phyloP scores from a whole-genome alignment of 2,113 vertebrate species.

The Plecturocebus donacophilus region DNA sequence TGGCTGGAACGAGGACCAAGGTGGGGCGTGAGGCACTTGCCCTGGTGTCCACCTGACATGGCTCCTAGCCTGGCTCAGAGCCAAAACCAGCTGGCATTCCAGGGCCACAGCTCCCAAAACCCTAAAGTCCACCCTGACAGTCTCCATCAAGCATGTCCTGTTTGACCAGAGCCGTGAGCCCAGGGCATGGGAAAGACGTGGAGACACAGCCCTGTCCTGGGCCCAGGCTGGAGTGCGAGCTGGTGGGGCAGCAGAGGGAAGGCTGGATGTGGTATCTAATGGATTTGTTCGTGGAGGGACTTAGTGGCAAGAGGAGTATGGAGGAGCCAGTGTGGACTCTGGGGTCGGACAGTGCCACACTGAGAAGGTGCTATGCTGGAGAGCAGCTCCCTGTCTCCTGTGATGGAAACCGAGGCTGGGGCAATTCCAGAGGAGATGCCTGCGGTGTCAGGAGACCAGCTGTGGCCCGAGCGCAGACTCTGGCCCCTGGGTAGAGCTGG shows the following conservation, averaged over 20 bases:
- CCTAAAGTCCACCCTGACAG: no score
- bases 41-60: neutral
- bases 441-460: no score
- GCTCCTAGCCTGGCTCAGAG: neutral
- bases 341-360: neutral
- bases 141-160: neutral
- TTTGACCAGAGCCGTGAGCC: neutral
- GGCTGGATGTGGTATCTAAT: fast-evolving
- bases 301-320: no score
- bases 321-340: no score
- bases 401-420: neutral
- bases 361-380: neutral
- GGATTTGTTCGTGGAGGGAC: neutral
- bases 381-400: neutral
- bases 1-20: neutral
- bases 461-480: neutral
- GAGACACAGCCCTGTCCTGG: no score
- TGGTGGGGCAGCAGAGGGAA: no score
- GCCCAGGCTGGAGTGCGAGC: neutral
- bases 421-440: no score
- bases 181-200: no score
- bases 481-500: neutral
- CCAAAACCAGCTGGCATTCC: neutral
- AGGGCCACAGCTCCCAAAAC: neutral
- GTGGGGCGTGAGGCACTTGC: neutral